Percentiles rank a stretch among this genome's conserved stretches.
These are phyloP conservation scores for Pantherophis vulpinus DNA, from an alignment of 2,797 vertebrate species.

Conservation along the genomic window DNA sequence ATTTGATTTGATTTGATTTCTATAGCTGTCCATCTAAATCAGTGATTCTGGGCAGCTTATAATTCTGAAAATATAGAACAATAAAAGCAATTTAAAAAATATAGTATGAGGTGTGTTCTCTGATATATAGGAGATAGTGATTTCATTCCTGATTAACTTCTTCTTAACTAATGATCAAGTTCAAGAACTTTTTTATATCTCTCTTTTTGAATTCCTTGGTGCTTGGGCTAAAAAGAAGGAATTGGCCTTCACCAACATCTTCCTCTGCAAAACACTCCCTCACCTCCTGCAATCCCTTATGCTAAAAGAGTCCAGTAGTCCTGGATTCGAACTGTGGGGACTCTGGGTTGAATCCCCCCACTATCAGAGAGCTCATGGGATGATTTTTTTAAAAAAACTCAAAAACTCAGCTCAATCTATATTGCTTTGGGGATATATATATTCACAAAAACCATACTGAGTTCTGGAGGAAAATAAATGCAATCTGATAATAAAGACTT, in stretches of 20 bases:
- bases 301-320: not conserved
- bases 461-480: not conserved
- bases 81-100: too few species aligned
- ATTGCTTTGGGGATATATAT: not conserved
- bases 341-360: not conserved
- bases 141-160: not conserved
- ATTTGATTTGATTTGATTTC: too few species aligned
- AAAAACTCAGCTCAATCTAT: not conserved
- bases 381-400: not conserved
- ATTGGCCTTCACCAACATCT: not conserved
- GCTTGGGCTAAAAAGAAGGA: not conserved
- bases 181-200: not conserved
- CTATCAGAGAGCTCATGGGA: not conserved
- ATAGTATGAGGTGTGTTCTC: not conserved
- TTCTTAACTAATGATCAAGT: not conserved
- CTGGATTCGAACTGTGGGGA: not conserved
- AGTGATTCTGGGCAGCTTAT: too few species aligned
- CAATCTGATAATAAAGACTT: not conserved
- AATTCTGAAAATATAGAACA: too few species aligned
- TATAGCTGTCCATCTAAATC: too few species aligned
- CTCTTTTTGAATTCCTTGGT: not conserved
- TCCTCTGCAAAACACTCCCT: not conserved
- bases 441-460: not conserved
- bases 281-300: not conserved
- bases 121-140: not conserved